These are phyloP conservation scores for Xylota segnis DNA, from an alignment of 2,888 invertebrate genomes.

Conservation along the genomic window DNA sequence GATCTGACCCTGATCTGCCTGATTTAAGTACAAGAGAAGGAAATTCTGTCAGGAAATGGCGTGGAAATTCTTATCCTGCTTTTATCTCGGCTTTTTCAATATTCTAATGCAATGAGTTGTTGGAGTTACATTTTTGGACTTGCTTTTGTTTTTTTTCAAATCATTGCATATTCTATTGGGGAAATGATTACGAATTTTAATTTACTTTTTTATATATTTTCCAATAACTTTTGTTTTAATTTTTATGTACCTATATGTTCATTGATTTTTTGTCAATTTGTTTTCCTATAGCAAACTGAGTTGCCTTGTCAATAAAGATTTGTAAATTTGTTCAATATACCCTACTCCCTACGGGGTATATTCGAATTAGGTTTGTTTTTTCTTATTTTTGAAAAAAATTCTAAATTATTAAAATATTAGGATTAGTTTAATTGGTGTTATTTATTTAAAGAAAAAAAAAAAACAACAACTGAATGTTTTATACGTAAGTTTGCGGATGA, in stretches of 20 bases:
- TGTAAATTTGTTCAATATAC: constrained; percentile 41
- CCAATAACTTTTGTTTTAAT: constrained; percentile 18
- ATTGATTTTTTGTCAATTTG: constrained; percentile 20
- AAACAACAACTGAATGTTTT: background rate
- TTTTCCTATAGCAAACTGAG: constrained; percentile 38
- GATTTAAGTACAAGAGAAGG: too few species aligned
- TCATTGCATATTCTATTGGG: constrained; percentile 2
- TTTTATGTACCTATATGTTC: background rate
- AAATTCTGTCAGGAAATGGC: background rate
- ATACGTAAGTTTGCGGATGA: background rate
- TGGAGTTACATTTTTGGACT: constrained; percentile 14
- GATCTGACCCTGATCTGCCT: too few species aligned
- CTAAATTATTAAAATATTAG: constrained; percentile 18
- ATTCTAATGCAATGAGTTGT: constrained; percentile 24
- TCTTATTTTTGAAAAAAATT: background rate
- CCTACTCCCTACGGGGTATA: constrained; percentile 34
- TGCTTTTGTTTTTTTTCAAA: background rate
- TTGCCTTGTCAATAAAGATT: constrained; percentile 29
- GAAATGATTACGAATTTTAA: background rate
- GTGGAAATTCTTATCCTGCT: constrained; percentile 27
- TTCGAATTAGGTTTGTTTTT: background rate
- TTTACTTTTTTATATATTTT: background rate
- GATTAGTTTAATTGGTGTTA: constrained; percentile 16
- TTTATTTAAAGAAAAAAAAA: background rate
- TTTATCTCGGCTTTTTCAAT: constrained; percentile 53